phyloP scores from a whole-genome alignment of 2,888 invertebrate species.

The Heliconius ismenius region DNA sequence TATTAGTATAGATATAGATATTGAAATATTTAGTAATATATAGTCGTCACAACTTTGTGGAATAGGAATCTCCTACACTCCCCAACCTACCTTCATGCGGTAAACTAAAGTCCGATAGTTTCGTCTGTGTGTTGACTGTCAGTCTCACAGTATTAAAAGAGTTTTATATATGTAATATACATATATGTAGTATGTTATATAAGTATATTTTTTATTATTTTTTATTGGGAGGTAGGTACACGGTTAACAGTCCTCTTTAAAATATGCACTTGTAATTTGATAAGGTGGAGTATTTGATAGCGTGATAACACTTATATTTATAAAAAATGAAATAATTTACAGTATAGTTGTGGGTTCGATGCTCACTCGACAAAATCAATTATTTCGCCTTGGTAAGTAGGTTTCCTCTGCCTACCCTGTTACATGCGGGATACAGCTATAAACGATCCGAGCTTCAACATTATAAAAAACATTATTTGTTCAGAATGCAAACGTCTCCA shows the following conservation, averaged over 20 bases:
- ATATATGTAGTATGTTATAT: too few relatives aligned
- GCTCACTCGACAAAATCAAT: neutral
- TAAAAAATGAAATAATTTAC: neutral
- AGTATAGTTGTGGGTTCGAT: neutral
- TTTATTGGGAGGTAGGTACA: neutral
- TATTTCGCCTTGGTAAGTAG: neutral
- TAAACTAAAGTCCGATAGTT: too few relatives aligned
- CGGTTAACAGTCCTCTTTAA: neutral
- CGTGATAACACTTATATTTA: neutral
- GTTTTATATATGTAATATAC: too few relatives aligned
- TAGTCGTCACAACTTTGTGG: too few relatives aligned
- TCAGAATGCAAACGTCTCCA: neutral
- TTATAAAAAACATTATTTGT: neutral
- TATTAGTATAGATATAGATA: too few relatives aligned
- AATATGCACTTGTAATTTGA: constrained; percentile 5
- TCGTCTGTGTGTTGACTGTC: too few relatives aligned
- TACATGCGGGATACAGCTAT: neutral
- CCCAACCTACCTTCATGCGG: too few relatives aligned
- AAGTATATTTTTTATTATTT: too few relatives aligned
- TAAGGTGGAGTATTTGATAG: neutral
- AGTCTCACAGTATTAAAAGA: too few relatives aligned
- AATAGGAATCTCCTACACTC: too few relatives aligned
- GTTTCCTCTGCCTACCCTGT: too few relatives aligned
- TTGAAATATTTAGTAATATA: too few relatives aligned
- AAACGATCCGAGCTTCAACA: neutral